Percentiles rank a stretch among this genome's conserved stretches.
Evolutionary conservation across 2,797 vertebrate species (phyloP).

Genomic region (Ctenopoma kingsleyae): DNA sequence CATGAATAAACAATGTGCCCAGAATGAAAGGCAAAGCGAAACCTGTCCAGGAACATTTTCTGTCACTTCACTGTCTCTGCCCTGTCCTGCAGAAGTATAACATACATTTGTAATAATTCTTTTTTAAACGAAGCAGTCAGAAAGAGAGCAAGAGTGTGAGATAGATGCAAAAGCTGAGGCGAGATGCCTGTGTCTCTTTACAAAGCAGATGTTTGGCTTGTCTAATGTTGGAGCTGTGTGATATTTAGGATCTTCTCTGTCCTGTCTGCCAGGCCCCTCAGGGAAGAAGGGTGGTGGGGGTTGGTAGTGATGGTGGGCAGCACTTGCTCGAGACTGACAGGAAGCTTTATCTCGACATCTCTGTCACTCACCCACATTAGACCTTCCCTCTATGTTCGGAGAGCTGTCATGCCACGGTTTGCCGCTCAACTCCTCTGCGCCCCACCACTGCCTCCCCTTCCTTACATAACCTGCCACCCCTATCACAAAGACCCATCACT

Average conservation of each 20-base stretch:
- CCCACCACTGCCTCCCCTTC: not conserved
- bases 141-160: not conserved
- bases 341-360: conserved; percentile 76
- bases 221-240: conserved; percentile 37
- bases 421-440: conserved; percentile 47
- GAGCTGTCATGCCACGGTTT: conserved; percentile 71
- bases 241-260: conserved; percentile 53
- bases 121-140: not conserved
- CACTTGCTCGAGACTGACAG: conserved; percentile 66
- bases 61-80: conserved; percentile 21
- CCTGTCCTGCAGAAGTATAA: conserved; percentile 17
- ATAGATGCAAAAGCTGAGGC: not conserved
- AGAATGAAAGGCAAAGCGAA: conserved; percentile 19
- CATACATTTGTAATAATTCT: conserved; percentile 2
- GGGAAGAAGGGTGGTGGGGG: conserved; percentile 40
- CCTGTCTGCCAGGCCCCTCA: conserved; percentile 50
- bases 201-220: conserved; percentile 48
- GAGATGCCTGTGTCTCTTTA: conserved; percentile 29
- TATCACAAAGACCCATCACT: conserved; percentile 65
- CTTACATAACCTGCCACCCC: conserved; percentile 75
- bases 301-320: conserved; percentile 43
- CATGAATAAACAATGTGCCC: conserved; percentile 2
- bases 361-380: conserved; percentile 71
- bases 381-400: conserved; percentile 55
- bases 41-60: conserved; percentile 20